Percentiles rank a stretch among this genome's conserved stretches.
phyloP scores from a whole-genome alignment of 2,797 vertebrate species.

The Anniella stebbinsi region DNA sequence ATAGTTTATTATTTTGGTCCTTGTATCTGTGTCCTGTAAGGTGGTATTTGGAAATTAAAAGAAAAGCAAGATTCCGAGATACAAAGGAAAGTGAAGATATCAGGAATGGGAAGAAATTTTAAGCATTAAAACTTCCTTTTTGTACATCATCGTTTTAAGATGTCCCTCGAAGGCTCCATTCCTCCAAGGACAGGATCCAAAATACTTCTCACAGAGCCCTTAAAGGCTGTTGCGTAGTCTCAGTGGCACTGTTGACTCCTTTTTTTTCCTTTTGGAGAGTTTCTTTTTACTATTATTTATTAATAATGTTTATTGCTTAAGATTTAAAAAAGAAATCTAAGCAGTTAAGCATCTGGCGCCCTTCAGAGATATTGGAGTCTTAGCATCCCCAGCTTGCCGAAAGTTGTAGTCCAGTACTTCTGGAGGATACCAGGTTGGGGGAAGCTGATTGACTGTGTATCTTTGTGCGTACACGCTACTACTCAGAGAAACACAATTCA shows the following conservation, averaged over 20 bases:
- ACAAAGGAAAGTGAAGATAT: no score
- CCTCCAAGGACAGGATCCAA: neutral
- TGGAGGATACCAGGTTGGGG: no score
- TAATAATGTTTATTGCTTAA: neutral
- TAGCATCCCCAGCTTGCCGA: no score
- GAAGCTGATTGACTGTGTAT: neutral
- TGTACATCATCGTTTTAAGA: no score
- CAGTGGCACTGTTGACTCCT: neutral
- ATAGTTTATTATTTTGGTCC: neutral
- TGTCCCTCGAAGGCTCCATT: neutral
- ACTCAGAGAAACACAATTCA: neutral
- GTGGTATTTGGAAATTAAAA: neutral
- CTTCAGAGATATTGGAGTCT: no score
- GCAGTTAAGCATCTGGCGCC: no score
- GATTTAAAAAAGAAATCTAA: no score
- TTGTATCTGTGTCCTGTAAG: neutral
- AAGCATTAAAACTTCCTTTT: neutral
- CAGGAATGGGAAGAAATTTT: neutral
- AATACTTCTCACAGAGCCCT: neutral
- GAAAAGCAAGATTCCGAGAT: no score
- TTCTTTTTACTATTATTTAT: no score
- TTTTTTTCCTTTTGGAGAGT: neutral
- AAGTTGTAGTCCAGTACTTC: no score
- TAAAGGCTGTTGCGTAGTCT: neutral
- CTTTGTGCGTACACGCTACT: neutral